Evolutionary conservation across 1,140 invertebrate species (phyloP).

Genomic region (Platyscapa corneri): DNA sequence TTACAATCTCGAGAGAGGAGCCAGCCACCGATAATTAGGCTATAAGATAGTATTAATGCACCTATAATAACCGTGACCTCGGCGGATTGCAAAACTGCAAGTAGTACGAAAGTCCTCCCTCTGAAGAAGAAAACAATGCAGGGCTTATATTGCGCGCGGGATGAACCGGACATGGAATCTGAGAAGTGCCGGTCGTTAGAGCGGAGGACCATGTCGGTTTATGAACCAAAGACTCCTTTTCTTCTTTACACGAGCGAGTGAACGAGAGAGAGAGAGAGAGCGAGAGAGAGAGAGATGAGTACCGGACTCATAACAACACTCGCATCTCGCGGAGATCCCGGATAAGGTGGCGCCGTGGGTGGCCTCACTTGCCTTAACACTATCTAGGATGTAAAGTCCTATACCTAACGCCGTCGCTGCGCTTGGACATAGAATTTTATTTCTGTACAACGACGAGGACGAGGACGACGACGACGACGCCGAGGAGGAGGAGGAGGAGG

Average conservation of each 20-base stretch:
- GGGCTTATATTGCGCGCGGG: constrained; percentile 22
- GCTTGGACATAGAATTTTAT: neutral
- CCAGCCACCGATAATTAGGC: constrained; percentile 33
- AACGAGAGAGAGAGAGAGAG: constrained; percentile 35
- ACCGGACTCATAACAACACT: constrained; percentile 65
- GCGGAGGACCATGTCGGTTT: constrained; percentile 26
- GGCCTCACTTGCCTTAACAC: constrained; percentile 56
- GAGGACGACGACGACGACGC: no score
- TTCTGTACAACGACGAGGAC: neutral
- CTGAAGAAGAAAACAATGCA: constrained; percentile 59
- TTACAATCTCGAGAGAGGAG: constrained; percentile 21
- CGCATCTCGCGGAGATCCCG: constrained; percentile 63
- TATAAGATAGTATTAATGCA: constrained; percentile 20
- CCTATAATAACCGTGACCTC: neutral
- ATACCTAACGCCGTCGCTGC: constrained; percentile 21
- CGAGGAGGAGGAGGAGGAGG: no score
- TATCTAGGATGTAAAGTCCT: constrained; percentile 38
- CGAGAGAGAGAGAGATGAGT: constrained; percentile 55
- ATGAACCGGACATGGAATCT: constrained; percentile 71
- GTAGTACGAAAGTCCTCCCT: constrained; percentile 31
- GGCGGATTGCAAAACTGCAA: constrained; percentile 16
- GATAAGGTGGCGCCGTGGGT: constrained; percentile 73
- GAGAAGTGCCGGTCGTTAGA: constrained; percentile 64
- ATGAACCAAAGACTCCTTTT: constrained; percentile 31
- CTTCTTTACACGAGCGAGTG: neutral